These are phyloP conservation scores for Margaritifera margaritifera DNA, from an alignment of 2,888 invertebrate genomes.

Conservation along the genomic window DNA sequence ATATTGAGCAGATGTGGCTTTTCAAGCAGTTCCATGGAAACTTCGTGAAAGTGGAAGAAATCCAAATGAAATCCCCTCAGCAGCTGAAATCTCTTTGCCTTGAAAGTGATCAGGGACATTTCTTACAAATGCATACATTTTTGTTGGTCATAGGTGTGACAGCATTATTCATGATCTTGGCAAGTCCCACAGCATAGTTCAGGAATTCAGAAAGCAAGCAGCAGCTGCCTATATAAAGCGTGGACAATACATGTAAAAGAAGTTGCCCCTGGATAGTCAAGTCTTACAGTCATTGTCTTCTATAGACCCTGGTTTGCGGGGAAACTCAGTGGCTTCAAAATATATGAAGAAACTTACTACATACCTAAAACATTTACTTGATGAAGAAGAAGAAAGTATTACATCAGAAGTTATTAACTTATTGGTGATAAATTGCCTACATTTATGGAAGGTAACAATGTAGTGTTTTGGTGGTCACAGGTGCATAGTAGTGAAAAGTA, in stretches of 20 bases:
- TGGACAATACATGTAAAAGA: constrained; percentile 17
- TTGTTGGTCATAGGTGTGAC: background rate
- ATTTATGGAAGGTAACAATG: background rate
- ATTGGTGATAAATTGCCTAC: constrained; percentile 6
- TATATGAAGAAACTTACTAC: constrained; percentile 3
- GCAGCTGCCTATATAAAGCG: constrained; percentile 5
- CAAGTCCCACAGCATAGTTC: constrained; percentile 1
- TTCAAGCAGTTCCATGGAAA: no score
- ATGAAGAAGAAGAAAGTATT: constrained; percentile 3
- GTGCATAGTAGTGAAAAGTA: constrained; percentile 3
- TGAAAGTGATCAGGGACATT: no score
- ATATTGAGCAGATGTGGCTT: constrained; percentile 17
- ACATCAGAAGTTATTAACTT: constrained; percentile 6
- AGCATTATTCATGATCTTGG: background rate
- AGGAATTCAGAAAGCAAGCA: background rate
- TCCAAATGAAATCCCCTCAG: background rate
- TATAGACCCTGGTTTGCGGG: constrained; percentile 7
- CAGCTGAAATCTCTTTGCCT: no score
- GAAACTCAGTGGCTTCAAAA: constrained; percentile 4
- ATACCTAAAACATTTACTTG: constrained; percentile 1
- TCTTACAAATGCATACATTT: constrained; percentile 1
- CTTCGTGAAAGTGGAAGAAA: constrained; percentile 4
- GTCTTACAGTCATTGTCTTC: constrained; percentile 11
- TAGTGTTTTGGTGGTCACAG: constrained; percentile 18
- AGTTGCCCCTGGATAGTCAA: constrained; percentile 11